Conservation (phyloP, 2,888 invertebrate species). For the Luperina testacea region DNA sequence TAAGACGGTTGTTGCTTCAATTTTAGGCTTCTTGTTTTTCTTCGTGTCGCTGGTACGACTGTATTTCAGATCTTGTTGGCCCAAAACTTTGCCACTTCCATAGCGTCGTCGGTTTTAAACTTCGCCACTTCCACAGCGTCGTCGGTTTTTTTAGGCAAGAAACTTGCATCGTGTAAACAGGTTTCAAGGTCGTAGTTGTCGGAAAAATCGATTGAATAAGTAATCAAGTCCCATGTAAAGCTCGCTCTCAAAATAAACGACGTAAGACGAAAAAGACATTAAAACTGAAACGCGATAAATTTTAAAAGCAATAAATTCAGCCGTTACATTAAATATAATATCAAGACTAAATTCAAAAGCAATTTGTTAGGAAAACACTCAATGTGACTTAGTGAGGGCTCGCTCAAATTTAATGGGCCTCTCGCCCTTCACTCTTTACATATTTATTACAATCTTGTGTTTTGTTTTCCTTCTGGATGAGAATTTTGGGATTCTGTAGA, state of each 20-base stretch:
- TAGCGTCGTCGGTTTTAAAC: background rate
- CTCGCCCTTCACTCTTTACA: constrained; percentile 35
- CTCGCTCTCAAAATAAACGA: constrained; percentile 19
- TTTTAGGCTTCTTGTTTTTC: background rate
- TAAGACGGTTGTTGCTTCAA: too few relatives aligned
- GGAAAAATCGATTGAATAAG: background rate
- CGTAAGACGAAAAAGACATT: constrained; percentile 28
- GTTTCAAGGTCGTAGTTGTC: background rate
- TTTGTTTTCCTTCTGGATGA: constrained; percentile 31
- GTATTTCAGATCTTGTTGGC: background rate
- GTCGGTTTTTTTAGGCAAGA: background rate
- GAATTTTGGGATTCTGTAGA: background rate
- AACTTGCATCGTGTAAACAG: background rate
- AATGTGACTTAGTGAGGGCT: constrained; percentile 45
- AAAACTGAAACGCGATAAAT: constrained; percentile 38
- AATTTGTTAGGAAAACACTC: constrained; percentile 65
- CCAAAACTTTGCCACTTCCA: background rate
- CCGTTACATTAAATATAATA: constrained; percentile 58
- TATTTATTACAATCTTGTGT: constrained; percentile 58
- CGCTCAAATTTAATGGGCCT: constrained; percentile 60
- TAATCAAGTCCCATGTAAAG: background rate
- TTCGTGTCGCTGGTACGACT: background rate
- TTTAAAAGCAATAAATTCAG: constrained; percentile 48
- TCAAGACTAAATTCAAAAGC: constrained; percentile 51
- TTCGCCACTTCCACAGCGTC: background rate